Conservation (phyloP, 2,797 vertebrate genomes). For the Steatocranus sp. region DNA sequence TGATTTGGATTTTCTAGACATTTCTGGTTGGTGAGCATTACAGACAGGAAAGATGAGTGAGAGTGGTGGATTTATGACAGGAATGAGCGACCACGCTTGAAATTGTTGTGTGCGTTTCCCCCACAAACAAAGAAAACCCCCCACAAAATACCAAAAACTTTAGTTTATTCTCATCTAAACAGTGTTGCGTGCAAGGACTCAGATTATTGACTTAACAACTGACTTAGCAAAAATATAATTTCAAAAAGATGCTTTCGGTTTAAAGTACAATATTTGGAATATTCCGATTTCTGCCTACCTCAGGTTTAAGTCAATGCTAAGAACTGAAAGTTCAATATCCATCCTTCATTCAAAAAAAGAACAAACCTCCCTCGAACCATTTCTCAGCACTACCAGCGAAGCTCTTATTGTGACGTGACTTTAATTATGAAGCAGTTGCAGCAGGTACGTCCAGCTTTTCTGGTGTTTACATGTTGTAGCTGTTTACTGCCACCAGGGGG, state of each 20-base stretch:
- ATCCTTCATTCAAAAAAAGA: neutral
- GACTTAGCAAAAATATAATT: neutral
- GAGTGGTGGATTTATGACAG: neutral
- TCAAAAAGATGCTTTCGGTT: neutral
- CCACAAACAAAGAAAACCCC: rapidly evolving
- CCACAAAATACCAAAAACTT: neutral
- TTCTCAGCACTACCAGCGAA: neutral
- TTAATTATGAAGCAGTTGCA: neutral
- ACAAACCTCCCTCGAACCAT: neutral
- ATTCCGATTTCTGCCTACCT: neutral
- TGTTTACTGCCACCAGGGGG: neutral
- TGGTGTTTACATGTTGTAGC: neutral
- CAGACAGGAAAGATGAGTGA: neutral
- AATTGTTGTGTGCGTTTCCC: neutral
- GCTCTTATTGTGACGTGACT: neutral
- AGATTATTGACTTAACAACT: neutral
- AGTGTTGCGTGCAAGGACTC: neutral
- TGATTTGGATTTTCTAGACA: neutral
- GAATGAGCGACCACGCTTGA: neutral
- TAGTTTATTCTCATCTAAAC: neutral
- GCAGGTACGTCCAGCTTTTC: neutral
- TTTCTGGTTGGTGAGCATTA: neutral
- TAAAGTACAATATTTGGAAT: neutral
- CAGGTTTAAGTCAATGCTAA: neutral
- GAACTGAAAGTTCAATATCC: neutral